These are phyloP conservation scores for Trypoxylon attenuatum DNA, from an alignment of 2,888 invertebrate species.

Conservation along the genomic window DNA sequence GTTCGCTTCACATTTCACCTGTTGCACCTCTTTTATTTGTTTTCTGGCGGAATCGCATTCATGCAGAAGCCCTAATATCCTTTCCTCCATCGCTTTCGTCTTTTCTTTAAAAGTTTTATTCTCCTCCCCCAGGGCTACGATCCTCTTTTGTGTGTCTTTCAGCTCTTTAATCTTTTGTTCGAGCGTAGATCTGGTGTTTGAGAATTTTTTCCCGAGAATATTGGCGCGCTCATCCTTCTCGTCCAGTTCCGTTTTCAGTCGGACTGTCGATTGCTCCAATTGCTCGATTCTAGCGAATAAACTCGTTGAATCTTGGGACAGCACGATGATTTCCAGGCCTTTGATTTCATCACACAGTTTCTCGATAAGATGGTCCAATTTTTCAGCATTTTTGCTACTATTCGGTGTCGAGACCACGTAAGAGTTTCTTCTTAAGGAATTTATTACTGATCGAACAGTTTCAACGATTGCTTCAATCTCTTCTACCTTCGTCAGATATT, in stretches of 20 bases:
- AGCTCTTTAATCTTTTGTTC: conserved; percentile 28
- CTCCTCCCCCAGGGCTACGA: conserved; percentile 18
- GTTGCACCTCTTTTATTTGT: conserved; percentile 24
- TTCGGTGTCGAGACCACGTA: not conserved
- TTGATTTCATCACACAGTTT: conserved; percentile 43
- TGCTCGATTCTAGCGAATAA: conserved; percentile 40
- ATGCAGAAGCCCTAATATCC: conserved; percentile 20
- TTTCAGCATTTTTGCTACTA: not conserved
- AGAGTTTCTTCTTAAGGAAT: conserved; percentile 15
- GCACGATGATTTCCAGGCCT: conserved; percentile 45
- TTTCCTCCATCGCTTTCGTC: conserved; percentile 20
- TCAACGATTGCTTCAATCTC: conserved; percentile 32
- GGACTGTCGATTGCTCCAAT: conserved; percentile 40
- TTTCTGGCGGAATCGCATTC: conserved; percentile 25
- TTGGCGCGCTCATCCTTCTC: conserved; percentile 30
- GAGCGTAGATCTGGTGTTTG: conserved; percentile 22
- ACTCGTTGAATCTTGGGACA: conserved; percentile 28
- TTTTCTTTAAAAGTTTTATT: conserved; percentile 20
- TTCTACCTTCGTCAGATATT: conserved; percentile 37
- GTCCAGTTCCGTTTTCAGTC: conserved; percentile 24
- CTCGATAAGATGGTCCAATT: conserved; percentile 31
- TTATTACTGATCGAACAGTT: conserved; percentile 25
- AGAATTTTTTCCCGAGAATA: conserved; percentile 27
- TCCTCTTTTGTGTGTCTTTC: conserved; percentile 9
- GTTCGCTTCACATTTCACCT: conserved; percentile 33